phyloP scores from a whole-genome alignment of 2,113 vertebrate genomes.

The Clarias gariepinus region DNA sequence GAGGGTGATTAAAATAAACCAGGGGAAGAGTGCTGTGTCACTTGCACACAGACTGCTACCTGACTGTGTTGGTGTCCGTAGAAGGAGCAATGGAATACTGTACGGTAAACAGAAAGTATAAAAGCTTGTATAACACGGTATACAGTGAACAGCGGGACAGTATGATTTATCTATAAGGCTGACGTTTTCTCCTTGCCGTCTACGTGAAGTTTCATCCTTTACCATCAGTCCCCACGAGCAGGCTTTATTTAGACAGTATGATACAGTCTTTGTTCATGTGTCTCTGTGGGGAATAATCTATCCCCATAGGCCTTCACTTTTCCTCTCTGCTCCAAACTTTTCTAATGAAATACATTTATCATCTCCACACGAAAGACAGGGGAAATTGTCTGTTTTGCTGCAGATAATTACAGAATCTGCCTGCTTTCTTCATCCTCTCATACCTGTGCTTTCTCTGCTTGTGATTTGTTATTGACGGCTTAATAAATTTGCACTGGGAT shows the following conservation, averaged over 20 bases:
- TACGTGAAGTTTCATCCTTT: neutral
- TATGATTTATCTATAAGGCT: constrained; percentile 22
- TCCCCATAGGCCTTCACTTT: constrained; percentile 54
- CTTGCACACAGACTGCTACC: neutral
- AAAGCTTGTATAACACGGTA: neutral
- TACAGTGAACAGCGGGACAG: constrained; percentile 19
- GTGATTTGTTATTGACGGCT: constrained; percentile 63
- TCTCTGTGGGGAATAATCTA: constrained; percentile 58
- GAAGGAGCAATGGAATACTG: neutral
- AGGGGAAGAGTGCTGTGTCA: neutral
- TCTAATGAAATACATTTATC: constrained; percentile 78
- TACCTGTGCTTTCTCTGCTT: constrained; percentile 43
- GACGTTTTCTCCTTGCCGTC: neutral
- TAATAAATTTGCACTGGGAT: constrained; percentile 68
- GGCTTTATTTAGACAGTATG: constrained; percentile 66
- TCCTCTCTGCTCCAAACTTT: constrained; percentile 53
- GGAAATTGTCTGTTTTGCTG: constrained; percentile 64
- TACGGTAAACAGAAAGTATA: neutral
- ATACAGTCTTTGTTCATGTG: constrained; percentile 64
- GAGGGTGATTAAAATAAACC: constrained; percentile 10
- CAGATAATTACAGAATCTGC: constrained; percentile 67
- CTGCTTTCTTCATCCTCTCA: constrained; percentile 41
- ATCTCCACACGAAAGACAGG: constrained; percentile 61
- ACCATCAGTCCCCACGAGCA: constrained; percentile 60
- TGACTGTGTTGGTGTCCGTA: neutral